Evolutionary conservation across 1,140 invertebrate species (phyloP), one percentile per base, ranked within the genome.

Genomic region (Matsumurasca onukii): DNA sequence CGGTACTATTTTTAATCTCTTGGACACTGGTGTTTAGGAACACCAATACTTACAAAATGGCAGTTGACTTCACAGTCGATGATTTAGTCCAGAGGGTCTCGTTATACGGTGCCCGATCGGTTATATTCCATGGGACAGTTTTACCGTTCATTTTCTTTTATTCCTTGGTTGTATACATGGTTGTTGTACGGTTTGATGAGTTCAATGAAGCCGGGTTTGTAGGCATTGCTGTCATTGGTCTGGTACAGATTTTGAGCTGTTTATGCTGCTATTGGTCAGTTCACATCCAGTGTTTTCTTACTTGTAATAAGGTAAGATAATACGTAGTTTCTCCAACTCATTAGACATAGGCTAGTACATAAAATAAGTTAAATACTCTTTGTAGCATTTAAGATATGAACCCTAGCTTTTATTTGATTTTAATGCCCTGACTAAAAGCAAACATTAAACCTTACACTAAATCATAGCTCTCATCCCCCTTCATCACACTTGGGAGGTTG

Each of bases 231-330:
- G 88, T 84, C 3, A 91, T 98, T 57, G 93, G 88, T 57, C 82
- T 94, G 65, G 70, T 94, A n/a, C 96, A 98, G 82, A 89, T 98
- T 75, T 82, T 99, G 57, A 88, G 89, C 61, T 91, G 91, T 74
- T 84, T 99, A 2, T 97, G 92, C 80, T 98, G 97, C 81, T 92
- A 97, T 77, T 99, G 98, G 98, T 98, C 96, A 70, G 96, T 99
- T 22, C 91, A 97, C 78, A 86, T 99, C 30, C 85, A 94, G 70
- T 89, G 91, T 76, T 88, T 92, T 74, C 82, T 97, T 2, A 93
- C 91, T 45, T 97, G 91, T 76, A 86, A 83, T 69, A 84, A 83
- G 75, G 91, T 93, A 81, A 85, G 83, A 17, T 39, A 39, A 39
- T n/a, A n/a, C n/a, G n/a, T n/a, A n/a, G n/a, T n/a, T n/a, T n/a